Base-by-base conservation (phyloP, 2,797 vertebrate species). In the Pseudopleuronectes americanus region DNA sequence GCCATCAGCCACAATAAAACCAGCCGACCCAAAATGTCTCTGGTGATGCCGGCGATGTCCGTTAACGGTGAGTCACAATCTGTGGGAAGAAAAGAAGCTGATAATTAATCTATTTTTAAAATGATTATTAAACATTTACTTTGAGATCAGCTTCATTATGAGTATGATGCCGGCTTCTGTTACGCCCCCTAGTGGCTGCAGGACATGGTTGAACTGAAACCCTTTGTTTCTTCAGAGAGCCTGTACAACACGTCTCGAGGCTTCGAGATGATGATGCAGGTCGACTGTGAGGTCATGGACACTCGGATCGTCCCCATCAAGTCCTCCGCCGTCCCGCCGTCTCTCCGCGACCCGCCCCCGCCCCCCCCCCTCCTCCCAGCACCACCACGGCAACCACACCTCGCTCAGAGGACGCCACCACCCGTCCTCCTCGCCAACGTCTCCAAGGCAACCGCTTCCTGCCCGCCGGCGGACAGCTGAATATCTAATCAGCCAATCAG, bases 221-320 rank as follows among this genome's bases (percentile, higher is more conserved):
- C 26, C 13, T 41, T 41, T 16, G 6, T 41, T 12, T 3, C 17
- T 58, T 1, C 93, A 97, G 96, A 97, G 91, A 96, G 94, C 1
- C 83, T 97, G 3, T 96, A 94, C 63, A 91, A 96, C 51, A 75
- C 93, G 2, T 92, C 94, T 1, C 90, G 92, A 71, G 95, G 94
- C 31, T 97, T 96, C 14, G 96, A 98, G 92, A 95, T 97, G 92
- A 98, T 98, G 97, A 97, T 98, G 97, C 97, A 97, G 93, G 96
- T 98, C 2, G 97, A 97, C 86, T 98, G 96, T 5, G 96, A 97
- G 89, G 96, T 98, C 80, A 97, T 97, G 96, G 96, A 96, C 92
- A 97, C 96, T 0, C 92, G 96, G 4, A 96, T 97, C 79, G 93
- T 98, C 84, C 96, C 96, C 89, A 97, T 97, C 84, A 97, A 96